phyloP scores from a whole-genome alignment of 2,888 invertebrate species.

The Sipha maydis region DNA sequence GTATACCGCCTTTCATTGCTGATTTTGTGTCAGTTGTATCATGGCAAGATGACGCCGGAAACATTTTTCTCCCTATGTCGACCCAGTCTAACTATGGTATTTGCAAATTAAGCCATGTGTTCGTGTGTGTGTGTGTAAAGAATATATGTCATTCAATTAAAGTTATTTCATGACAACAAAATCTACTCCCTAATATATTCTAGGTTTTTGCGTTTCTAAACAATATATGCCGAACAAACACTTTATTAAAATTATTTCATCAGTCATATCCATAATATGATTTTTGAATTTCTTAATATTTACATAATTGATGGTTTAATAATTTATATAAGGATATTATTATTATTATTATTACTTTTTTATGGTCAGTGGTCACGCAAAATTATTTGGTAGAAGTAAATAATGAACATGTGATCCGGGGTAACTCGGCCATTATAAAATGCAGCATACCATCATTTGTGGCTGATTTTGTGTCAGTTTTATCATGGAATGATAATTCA shows the following conservation, averaged over 20 bases:
- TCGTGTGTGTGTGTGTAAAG: not conserved
- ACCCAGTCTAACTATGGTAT: slow-evolving; percentile 38
- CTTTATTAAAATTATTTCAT: not conserved
- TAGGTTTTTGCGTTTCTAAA: slow-evolving; percentile 23
- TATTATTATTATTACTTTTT: slow-evolving; percentile 62
- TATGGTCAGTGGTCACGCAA: slow-evolving; percentile 81
- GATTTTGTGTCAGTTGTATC: slow-evolving; percentile 90
- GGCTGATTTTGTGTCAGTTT: slow-evolving; percentile 88
- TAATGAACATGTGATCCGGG: slow-evolving; percentile 87
- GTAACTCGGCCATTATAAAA: slow-evolving; percentile 85
- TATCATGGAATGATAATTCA: slow-evolving; percentile 77
- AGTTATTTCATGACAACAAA: not conserved
- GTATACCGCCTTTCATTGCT: slow-evolving; percentile 87
- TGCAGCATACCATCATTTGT: slow-evolving; percentile 91
- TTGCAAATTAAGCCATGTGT: slow-evolving; percentile 51
- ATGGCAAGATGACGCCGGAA: slow-evolving; percentile 74
- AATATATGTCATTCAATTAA: slow-evolving; percentile 46
- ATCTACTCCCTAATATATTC: slow-evolving; percentile 37
- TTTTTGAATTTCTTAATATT: slow-evolving; percentile 50
- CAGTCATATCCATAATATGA: not conserved
- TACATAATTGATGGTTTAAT: not conserved
- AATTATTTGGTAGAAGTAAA: slow-evolving; percentile 89
- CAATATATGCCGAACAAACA: not conserved
- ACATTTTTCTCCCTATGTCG: slow-evolving; percentile 67
- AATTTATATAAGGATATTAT: not conserved